Conservation (phyloP, 1,140 invertebrate genomes). For the Apis dorsata region DNA sequence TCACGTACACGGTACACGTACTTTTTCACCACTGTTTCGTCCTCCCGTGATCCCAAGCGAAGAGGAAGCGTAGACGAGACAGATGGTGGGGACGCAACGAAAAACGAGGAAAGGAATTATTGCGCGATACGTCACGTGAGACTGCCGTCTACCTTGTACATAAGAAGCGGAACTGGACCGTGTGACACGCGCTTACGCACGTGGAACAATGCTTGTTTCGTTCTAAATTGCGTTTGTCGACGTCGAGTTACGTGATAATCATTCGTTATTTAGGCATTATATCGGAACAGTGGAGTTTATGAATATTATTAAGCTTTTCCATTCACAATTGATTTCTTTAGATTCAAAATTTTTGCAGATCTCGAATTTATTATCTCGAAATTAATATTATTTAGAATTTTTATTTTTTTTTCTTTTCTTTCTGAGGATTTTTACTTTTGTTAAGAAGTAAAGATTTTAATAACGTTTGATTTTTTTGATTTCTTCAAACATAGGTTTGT, state of each 20-base stretch:
- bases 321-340: too few relatives aligned
- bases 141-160: slow-evolving; percentile 64
- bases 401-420: too few relatives aligned
- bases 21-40: slow-evolving; percentile 32
- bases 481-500: too few relatives aligned
- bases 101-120: slow-evolving; percentile 56
- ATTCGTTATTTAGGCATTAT: not conserved
- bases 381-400: too few relatives aligned
- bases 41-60: slow-evolving; percentile 6
- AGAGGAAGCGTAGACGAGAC: slow-evolving; percentile 30
- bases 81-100: slow-evolving; percentile 10
- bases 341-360: too few relatives aligned
- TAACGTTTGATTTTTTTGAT: too few relatives aligned
- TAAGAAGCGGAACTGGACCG: slow-evolving; percentile 61
- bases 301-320: too few relatives aligned
- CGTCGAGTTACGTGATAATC: not conserved
- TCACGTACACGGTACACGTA: not conserved
- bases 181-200: slow-evolving; percentile 51
- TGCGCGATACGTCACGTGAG: slow-evolving; percentile 63
- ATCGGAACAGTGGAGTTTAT: too few relatives aligned
- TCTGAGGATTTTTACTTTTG: too few relatives aligned
- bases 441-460: too few relatives aligned
- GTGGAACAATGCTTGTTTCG: slow-evolving; percentile 50
- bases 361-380: too few relatives aligned
- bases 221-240: slow-evolving; percentile 30